A percentile compares a stretch with the other conserved stretches of the same genome.
These are phyloP conservation scores for Spicauda simplicius DNA, from an alignment of 2,888 invertebrate species.

Conservation along the genomic window DNA sequence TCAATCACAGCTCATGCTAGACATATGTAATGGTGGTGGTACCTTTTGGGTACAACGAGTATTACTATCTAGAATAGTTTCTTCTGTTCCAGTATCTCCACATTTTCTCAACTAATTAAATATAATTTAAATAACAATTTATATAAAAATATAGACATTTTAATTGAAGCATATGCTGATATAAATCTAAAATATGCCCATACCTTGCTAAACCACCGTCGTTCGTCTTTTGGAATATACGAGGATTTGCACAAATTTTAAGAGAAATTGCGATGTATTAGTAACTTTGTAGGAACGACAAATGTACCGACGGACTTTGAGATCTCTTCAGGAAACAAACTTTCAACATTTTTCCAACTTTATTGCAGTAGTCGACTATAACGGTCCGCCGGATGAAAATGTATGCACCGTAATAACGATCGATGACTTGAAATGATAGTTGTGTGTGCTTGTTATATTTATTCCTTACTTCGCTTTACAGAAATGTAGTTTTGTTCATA, in stretches of 20 bases:
- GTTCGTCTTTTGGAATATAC: neutral
- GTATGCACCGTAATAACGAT: conserved; percentile 5
- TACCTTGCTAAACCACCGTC: too few relatives aligned
- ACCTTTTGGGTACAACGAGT: too few relatives aligned
- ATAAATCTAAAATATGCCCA: too few relatives aligned
- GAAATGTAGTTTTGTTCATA: neutral
- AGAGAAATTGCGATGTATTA: neutral
- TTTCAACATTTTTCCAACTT: conserved; percentile 14
- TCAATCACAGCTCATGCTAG: too few relatives aligned
- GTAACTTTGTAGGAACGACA: neutral
- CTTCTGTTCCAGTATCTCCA: too few relatives aligned
- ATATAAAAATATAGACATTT: too few relatives aligned
- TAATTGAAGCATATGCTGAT: too few relatives aligned
- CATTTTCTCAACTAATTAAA: too few relatives aligned
- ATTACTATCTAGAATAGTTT: too few relatives aligned
- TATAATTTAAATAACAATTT: too few relatives aligned
- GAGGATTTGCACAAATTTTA: neutral
- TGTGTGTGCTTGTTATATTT: neutral
- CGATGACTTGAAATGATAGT: conserved; percentile 3
- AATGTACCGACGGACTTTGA: neutral
- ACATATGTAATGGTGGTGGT: too few relatives aligned
- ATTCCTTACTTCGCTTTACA: neutral
- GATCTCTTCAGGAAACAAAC: conserved; percentile 10
- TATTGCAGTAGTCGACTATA: neutral
- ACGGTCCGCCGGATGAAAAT: neutral